Conservation (phyloP, 2,888 invertebrate species). For the Sarcophaga caerulescens region DNA sequence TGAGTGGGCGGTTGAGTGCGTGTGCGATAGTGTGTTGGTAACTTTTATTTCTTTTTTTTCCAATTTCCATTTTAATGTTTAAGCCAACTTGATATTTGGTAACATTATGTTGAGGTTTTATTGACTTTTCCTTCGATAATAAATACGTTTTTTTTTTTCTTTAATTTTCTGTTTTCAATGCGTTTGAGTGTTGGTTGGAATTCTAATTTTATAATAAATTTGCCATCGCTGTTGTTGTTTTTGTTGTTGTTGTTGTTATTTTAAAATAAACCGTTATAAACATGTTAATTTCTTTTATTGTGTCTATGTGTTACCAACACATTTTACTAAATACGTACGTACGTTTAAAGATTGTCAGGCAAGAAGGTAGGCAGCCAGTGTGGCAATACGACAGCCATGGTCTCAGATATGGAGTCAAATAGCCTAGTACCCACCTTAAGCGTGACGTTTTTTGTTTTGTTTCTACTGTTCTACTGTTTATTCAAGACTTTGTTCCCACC, state of each 20-base stretch:
- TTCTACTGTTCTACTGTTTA: not conserved
- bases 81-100: no score
- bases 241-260: conserved; percentile 1
- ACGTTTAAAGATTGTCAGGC: not conserved
- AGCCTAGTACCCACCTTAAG: conserved; percentile 33
- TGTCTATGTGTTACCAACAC: not conserved
- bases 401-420: not conserved
- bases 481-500: not conserved
- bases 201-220: conserved; percentile 24
- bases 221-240: not conserved
- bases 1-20: no score
- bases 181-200: conserved; percentile 52
- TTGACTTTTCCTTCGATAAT: conserved; percentile 15
- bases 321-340: not conserved
- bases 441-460: conserved; percentile 31
- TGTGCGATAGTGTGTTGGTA: no score
- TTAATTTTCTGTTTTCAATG: not conserved
- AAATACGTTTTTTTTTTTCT: not conserved
- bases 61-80: no score
- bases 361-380: not conserved
- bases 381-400: no score
- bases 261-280: conserved; percentile 47
- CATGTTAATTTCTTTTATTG: not conserved
- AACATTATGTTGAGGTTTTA: not conserved
- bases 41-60: no score